A percentile compares a stretch with the other conserved stretches of the same genome.
Conservation (phyloP, 2,888 invertebrate genomes). For the Fabriciana adippe region DNA sequence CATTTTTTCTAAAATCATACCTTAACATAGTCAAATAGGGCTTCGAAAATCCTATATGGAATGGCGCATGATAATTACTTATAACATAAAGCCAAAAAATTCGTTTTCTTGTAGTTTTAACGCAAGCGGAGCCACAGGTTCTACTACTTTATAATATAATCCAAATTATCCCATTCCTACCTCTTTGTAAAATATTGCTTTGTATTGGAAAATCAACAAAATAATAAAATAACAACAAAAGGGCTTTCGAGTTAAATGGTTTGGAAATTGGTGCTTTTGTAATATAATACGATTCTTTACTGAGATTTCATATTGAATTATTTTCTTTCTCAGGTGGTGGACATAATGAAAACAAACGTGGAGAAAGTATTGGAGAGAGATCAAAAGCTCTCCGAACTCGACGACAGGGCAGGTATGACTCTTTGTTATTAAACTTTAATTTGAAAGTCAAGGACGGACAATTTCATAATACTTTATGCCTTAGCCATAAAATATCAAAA, state of each 20-base stretch:
- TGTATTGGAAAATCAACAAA: not conserved
- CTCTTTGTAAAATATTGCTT: not conserved
- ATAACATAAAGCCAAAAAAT: no score
- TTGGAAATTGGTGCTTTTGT: not conserved
- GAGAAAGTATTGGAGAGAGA: slow-evolving; percentile 98
- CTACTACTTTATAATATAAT: no score
- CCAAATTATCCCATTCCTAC: no score
- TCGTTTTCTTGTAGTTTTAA: no score
- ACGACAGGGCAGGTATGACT: slow-evolving; percentile 90
- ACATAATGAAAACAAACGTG: slow-evolving; percentile 98
- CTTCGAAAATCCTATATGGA: no score
- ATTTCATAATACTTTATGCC: no score
- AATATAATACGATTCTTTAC: slow-evolving; percentile 6
- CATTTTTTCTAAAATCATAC: no score
- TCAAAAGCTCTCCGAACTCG: slow-evolving; percentile 97
- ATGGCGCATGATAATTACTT: no score
- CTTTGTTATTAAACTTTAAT: slow-evolving; percentile 15
- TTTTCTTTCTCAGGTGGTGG: slow-evolving; percentile 86
- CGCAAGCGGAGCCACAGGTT: no score
- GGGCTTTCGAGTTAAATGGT: slow-evolving; percentile 4
- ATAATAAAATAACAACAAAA: not conserved
- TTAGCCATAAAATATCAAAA: not conserved
- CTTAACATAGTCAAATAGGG: no score
- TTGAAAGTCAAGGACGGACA: not conserved
- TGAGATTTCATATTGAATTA: slow-evolving; percentile 13